These are phyloP conservation scores for Glaucomys volans DNA, from an alignment of 2,113 vertebrate species.

Conservation along the genomic window DNA sequence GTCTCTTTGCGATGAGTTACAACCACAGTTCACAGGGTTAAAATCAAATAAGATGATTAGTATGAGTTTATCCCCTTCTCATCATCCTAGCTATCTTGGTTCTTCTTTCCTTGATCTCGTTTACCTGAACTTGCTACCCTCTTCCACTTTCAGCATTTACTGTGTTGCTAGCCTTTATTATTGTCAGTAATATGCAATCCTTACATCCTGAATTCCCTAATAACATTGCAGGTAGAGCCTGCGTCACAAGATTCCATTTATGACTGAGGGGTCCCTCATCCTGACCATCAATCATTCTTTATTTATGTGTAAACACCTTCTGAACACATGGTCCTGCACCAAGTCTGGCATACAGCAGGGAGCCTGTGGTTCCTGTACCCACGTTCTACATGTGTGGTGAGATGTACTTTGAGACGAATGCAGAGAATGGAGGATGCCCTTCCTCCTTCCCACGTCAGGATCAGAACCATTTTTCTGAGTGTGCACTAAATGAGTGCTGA, in stretches of 20 bases:
- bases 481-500: neutral
- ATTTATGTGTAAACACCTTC: neutral
- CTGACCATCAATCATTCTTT: neutral
- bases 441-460: neutral
- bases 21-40: neutral
- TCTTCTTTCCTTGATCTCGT: neutral
- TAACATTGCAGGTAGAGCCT: neutral
- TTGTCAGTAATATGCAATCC: neutral
- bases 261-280: neutral
- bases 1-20: neutral
- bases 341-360: neutral
- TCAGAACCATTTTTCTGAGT: neutral
- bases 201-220: neutral
- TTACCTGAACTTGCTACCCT: neutral
- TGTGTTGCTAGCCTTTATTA: neutral
- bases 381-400: neutral
- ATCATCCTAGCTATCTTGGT: neutral
- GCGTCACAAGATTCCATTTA: neutral
- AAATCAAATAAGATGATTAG: neutral
- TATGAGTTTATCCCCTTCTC: neutral
- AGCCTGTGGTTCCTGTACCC: neutral
- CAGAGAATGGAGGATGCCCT: neutral
- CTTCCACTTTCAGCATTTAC: neutral
- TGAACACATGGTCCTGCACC: neutral
- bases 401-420: neutral